A percentile compares a stretch with the other conserved stretches of the same genome.
Evolutionary conservation across 2,797 vertebrate species (phyloP).

Genomic region (Clarias platycephalus): DNA sequence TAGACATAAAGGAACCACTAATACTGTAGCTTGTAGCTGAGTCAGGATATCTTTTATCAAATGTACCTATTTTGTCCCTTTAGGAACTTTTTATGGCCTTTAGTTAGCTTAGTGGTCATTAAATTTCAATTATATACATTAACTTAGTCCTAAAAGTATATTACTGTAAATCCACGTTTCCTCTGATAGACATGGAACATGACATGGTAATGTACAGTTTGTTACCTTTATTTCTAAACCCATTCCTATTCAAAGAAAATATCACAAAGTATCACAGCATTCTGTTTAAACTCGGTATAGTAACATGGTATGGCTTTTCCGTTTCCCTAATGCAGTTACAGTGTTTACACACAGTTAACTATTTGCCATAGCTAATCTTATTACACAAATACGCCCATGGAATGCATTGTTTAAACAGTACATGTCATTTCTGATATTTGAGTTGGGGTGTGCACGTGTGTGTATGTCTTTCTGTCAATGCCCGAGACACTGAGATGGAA

Average conservation of each 20-base stretch:
- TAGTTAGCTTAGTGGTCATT: neutral
- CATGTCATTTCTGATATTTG: conserved; percentile 1
- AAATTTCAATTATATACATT: neutral
- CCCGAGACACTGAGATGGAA: conserved; percentile 50
- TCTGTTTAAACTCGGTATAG: neutral
- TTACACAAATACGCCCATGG: conserved; percentile 27
- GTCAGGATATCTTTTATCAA: no score
- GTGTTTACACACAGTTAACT: conserved; percentile 10
- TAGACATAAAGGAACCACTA: neutral
- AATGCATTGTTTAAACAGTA: conserved; percentile 34
- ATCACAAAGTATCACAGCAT: neutral
- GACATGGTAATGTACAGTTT: neutral
- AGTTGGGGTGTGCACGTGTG: neutral
- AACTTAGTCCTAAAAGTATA: neutral
- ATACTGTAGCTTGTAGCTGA: no score
- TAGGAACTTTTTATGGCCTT: neutral
- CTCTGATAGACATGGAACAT: neutral
- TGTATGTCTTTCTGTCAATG: conserved; percentile 35
- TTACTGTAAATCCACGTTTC: neutral
- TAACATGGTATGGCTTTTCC: neutral
- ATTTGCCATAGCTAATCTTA: conserved; percentile 14
- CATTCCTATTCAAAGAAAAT: no score
- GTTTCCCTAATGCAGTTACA: neutral
- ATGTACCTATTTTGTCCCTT: neutral
- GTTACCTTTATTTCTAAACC: neutral